Conservation (phyloP, 2,888 invertebrate genomes). For the Idaea dimidiata region DNA sequence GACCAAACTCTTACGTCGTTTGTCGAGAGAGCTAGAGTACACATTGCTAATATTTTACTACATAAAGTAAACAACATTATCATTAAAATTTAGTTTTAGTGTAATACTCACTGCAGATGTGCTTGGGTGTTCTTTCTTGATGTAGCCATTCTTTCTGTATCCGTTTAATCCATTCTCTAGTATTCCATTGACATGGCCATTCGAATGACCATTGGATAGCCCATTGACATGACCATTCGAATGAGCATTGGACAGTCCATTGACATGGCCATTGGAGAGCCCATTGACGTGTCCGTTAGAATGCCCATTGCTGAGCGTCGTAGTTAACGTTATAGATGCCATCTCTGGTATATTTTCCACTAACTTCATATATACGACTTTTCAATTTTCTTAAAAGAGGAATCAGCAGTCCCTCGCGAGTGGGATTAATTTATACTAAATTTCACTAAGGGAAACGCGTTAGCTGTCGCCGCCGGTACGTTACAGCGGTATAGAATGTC, state of each 20-base stretch:
- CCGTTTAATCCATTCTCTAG: conserved; percentile 60
- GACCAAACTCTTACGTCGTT: conserved; percentile 25
- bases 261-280: conserved; percentile 39
- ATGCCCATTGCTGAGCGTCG: conserved; percentile 65
- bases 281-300: conserved; percentile 39
- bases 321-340: conserved; percentile 69
- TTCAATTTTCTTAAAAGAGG: background rate
- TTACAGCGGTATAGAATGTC: conserved; percentile 23
- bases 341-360: conserved; percentile 43
- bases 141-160: conserved; percentile 66
- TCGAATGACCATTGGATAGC: too few relatives aligned
- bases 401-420: background rate
- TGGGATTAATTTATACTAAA: background rate
- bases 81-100: conserved; percentile 2
- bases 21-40: conserved; percentile 21
- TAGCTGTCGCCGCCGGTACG: conserved; percentile 27
- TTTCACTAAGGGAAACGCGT: conserved; percentile 2
- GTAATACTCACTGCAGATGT: conserved; percentile 55
- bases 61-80: conserved; percentile 9
- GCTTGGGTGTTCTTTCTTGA: conserved; percentile 41
- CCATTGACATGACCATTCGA: conserved; percentile 49
- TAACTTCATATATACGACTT: background rate
- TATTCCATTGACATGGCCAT: conserved; percentile 48
- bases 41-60: conserved; percentile 18
- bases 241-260: conserved; percentile 51